Evolutionary conservation across 2,888 invertebrate genomes (phyloP), one percentile per base, ranked within the genome.

Genomic region (Drosophila maculinotata): DNA sequence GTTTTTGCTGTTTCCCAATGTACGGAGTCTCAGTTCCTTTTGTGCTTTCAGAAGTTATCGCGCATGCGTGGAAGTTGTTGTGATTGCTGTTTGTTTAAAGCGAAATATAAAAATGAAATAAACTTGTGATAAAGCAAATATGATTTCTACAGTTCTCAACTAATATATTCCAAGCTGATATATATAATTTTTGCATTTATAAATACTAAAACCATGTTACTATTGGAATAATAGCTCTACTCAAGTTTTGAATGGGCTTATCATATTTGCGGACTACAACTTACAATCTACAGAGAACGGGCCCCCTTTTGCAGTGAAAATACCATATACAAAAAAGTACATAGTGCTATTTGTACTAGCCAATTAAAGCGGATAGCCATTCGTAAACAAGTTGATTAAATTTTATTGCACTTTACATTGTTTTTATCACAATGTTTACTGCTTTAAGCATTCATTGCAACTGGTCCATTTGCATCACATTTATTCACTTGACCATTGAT

Each of bases 381-480:
- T n/a, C 28, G 67, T 68, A 56, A 71, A 72, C 71, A 72, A 71
- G 45, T 47, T 63, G 14, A 68, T 71, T 51, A 42, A 51, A 26
- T 68, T 53, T 63, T 31, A 71, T 57, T n/a, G n/a, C n/a, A n/a
- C n/a, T n/a, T n/a, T n/a, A n/a, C n/a, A n/a, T n/a, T 53, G 36
- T 38, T 56, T 53, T 62, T 30, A 53, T 38, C 26, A 12, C 5
- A n/a, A 3, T 47, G 17, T 20, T 41, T 51, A 36, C 36, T 25
- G 15, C 7, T 8, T 9, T 41, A 25, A 48, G 53, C 36, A 53
- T 30, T 41, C 8, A 39, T 31, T 10, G 39, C 9, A 28, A 15
- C n/a, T 7, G 26, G 10, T 31, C 28, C 25, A 48, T 49, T 56
- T 38, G 36, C 69, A 44, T 45, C 20, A 31, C 6, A 30, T 38